These are phyloP conservation scores for Propithecus coquereli DNA, from an alignment of 2,113 vertebrate species.

Conservation along the genomic window DNA sequence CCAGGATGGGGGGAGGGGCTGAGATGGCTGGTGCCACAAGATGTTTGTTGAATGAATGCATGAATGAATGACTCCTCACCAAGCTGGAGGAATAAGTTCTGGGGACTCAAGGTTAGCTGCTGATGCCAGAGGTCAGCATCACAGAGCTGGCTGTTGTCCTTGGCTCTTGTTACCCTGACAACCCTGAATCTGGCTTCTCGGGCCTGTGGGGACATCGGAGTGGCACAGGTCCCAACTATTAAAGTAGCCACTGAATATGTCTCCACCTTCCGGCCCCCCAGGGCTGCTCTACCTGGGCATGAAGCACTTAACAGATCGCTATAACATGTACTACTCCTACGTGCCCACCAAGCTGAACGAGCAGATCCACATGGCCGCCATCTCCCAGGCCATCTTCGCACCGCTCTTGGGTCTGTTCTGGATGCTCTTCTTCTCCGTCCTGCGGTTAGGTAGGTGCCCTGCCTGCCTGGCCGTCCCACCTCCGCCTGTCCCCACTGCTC, in stretches of 20 bases:
- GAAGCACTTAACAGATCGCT: slow-evolving; percentile 96
- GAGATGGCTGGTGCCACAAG: not conserved
- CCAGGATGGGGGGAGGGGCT: not conserved
- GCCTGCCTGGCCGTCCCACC: fast-evolving
- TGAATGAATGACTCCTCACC: not conserved
- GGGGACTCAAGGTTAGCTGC: not conserved
- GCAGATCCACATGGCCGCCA: slow-evolving; percentile 90
- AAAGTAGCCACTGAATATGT: not conserved
- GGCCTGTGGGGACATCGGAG: not conserved
- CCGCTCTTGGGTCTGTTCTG: slow-evolving; percentile 96
- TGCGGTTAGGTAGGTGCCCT: slow-evolving; percentile 88
- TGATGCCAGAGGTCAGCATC: too few relatives aligned
- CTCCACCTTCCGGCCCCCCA: slow-evolving; percentile 40
- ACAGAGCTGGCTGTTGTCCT: fast-evolving
- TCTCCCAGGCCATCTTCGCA: slow-evolving; percentile 92
- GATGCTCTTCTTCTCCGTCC: slow-evolving; percentile 97
- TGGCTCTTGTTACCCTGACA: not conserved
- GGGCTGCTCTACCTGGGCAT: slow-evolving; percentile 94
- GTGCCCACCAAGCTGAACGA: slow-evolving; percentile 95
- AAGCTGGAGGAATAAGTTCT: not conserved
- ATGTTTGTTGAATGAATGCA: not conserved
- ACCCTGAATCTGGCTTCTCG: not conserved
- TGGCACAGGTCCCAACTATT: fast-evolving
- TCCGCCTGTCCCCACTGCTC: not conserved
- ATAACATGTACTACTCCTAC: slow-evolving; percentile 98